Percentiles rank a stretch among this genome's conserved stretches.
These are phyloP conservation scores for Natator depressus DNA, from an alignment of 2,113 vertebrate genomes.

Conservation along the genomic window DNA sequence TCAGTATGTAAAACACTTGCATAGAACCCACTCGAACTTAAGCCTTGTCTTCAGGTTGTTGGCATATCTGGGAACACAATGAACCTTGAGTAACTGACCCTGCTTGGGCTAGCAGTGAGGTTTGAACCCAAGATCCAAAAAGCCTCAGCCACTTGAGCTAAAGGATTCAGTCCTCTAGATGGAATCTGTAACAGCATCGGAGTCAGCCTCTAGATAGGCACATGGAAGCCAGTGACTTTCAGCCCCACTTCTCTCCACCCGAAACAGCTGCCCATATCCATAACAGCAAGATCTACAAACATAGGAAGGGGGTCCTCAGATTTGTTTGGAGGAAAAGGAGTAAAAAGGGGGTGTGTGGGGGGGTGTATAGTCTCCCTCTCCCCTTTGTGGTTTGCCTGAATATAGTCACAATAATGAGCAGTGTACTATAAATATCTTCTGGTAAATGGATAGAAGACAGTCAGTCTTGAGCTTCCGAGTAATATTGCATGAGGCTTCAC, in stretches of 20 bases:
- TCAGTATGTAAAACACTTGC: not conserved
- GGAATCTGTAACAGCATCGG: not conserved
- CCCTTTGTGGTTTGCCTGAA: not conserved
- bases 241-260: not conserved
- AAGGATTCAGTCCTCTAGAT: not conserved
- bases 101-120: not conserved
- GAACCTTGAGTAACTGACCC: not conserved
- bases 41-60: not conserved
- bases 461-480: not conserved
- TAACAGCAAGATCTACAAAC: not conserved
- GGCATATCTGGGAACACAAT: not conserved
- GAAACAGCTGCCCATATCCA: not conserved
- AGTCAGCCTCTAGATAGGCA: not conserved
- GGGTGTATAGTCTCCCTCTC: no score
- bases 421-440: not conserved
- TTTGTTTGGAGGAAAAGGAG: not conserved
- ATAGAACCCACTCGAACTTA: not conserved
- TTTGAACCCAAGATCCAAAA: not conserved
- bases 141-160: not conserved
- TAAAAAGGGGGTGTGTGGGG: not conserved
- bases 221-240: not conserved
- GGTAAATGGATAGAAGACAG: not conserved
- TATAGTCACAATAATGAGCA: not conserved
- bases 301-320: not conserved
- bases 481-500: not conserved